Evolutionary conservation across 2,888 invertebrate species (phyloP).

Genomic region (Torymus texanus): DNA sequence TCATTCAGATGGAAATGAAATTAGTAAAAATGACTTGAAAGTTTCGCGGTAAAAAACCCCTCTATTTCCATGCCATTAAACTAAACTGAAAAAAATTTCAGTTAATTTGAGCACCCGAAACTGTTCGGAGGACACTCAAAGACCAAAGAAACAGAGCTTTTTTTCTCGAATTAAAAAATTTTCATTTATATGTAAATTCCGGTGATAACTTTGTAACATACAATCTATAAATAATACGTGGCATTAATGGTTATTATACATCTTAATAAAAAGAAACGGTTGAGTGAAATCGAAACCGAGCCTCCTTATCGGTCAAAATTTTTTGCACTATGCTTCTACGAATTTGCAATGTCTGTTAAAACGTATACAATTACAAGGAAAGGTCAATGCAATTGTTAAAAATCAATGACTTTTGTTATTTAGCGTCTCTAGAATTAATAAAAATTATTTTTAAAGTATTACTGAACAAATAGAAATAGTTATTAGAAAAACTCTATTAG

Average conservation of each 20-base stretch:
- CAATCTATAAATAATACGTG: slow-evolving; percentile 9
- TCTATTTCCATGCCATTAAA: not conserved
- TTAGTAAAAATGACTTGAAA: slow-evolving; percentile 3
- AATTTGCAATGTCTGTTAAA: not conserved
- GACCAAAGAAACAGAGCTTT: slow-evolving; percentile 5
- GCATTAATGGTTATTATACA: slow-evolving; percentile 19
- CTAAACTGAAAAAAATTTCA: slow-evolving; percentile 7
- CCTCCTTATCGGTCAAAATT: slow-evolving; percentile 5
- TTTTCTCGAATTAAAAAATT: slow-evolving; percentile 10
- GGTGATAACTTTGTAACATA: slow-evolving; percentile 24
- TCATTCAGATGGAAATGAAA: not conserved
- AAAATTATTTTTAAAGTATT: too few species aligned
- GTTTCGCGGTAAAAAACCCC: not conserved
- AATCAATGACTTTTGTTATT: too few species aligned
- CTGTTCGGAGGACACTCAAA: not conserved
- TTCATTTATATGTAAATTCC: slow-evolving; percentile 28
- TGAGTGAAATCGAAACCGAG: not conserved
- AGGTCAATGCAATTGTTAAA: too few species aligned
- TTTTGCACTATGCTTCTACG: not conserved
- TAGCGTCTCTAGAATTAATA: too few species aligned
- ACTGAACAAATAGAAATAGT: too few species aligned
- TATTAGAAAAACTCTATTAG: too few species aligned
- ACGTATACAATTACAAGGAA: too few species aligned
- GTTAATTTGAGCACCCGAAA: not conserved
- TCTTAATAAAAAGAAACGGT: slow-evolving; percentile 13